Base-by-base conservation (phyloP, 2,888 invertebrate genomes). In the Lithophane semibrunnea region DNA sequence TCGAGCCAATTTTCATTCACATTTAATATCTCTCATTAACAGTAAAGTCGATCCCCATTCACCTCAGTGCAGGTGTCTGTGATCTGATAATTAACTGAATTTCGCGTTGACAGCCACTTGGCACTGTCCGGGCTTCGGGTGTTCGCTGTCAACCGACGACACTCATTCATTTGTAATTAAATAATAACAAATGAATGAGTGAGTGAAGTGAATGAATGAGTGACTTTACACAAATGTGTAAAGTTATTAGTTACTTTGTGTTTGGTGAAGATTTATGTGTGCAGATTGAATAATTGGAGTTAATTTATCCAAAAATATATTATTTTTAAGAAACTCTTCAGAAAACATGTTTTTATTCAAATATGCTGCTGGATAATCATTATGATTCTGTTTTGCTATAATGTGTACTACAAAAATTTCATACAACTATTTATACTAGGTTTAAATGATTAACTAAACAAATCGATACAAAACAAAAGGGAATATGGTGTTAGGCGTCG, bases 51-150 rank as follows among this genome's bases (percentile, higher is more conserved):
- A 47, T 44, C n/a, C 18, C 49, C 68, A 60, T 65, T 69, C n/a
- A 65, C 47, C n/a, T 49, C 47, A 47, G 13, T 79, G 37, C 37
- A 66, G 65, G 69, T 70, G 78, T 54, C 75, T 24, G 80, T 63
- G 73, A 37, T 37, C 37, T 37, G 37, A 63, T 80, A 79, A 80
- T 84, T 79, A 80, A 42, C 75, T 29, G 47, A 70, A 12, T 71
- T 47, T 66, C 73, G 13, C 18, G 69, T 0, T 67, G 84, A 84
- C 82, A 82, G 58, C 70, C 18, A 67, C 80, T 84, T 82, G 82
- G 84, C 82, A 79, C 54, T n/a, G 47, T 10, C 37, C 37, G n/a
- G 4, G 13, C 9, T 16, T 18, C 47, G n/a, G 1, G 0, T 24
- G 52, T 18, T 42, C 56, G 13, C n/a, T 79, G 66, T 67, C 63